Base-by-base conservation (phyloP, 2,797 vertebrate species). In the Novumbra hubbsi region DNA sequence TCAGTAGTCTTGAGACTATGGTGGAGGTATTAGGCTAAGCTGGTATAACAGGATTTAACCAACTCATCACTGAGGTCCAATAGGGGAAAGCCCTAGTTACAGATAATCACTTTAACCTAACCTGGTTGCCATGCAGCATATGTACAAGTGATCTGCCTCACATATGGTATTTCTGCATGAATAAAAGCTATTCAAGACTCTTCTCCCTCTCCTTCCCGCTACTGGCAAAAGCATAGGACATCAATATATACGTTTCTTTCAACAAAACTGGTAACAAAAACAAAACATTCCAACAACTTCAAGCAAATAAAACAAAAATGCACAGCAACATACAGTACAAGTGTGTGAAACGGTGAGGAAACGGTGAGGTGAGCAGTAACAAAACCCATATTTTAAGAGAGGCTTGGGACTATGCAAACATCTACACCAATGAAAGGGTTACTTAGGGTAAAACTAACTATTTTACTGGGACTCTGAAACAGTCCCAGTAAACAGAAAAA, bases 171-270 rank as follows among this genome's bases (percentile, higher is more conserved):
- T 60, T 49, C 50, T 41, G 55, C 27, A 28, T 19, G 32, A 73
- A 63, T 28, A 57, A 55, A 30, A 68, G 15, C 28, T 73, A 84
- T 80, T 78, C 78, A 83, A 65, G 52, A 17, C 15, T 63, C 32
- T 63, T 21, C 77, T 83, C 75, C 6, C 28, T 77, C 78, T 84
- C 75, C 82, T 81, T 87, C 76, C 66, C 67, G 17, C 17, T 81
- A 76, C 19, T 68, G 72, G 63, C 71, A 77, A 88, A 91, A 85
- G 84, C 87, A 88, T 78, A 86, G 81, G 72, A 81, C 62, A 86
- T 80, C 79, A 87, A 86, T 84, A 87, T 80, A 85, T 76, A 76
- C 68, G 52, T 57, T 79, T 78, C 71, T 79, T 50, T 72, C 45
- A 79, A 80, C n/a, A 28, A 68, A 72, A 57, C 34, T 45, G 66